Percentiles rank a stretch among this genome's conserved stretches.
Conservation (phyloP, 2,888 invertebrate genomes). For the Pristionchus arcanus region DNA sequence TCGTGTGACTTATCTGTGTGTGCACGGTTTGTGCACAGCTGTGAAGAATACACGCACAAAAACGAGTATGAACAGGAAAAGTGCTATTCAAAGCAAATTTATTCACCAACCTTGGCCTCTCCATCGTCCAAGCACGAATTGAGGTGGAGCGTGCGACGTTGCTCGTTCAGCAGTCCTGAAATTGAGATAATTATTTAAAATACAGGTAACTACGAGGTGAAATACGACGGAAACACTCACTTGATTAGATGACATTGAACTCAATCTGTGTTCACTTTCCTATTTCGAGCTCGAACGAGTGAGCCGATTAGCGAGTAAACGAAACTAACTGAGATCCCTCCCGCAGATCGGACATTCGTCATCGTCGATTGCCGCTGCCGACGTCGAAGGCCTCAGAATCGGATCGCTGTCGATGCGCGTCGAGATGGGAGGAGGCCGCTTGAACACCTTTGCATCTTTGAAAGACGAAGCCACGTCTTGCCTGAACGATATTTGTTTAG, state of each 20-base stretch:
- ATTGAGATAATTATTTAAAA: not conserved
- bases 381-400: constrained; percentile 40
- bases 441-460: not conserved
- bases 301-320: not conserved
- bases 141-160: constrained; percentile 38
- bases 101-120: constrained; percentile 9
- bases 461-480: not conserved
- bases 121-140: constrained; percentile 52
- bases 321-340: constrained; percentile 32
- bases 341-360: constrained; percentile 46
- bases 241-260: not conserved
- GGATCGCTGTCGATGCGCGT: constrained; percentile 45
- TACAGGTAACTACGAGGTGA: not conserved
- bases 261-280: not conserved
- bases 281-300: not conserved
- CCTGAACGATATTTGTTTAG: not conserved
- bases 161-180: constrained; percentile 25
- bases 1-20: too few species aligned
- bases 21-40: too few species aligned
- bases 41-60: too few species aligned
- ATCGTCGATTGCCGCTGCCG: not conserved
- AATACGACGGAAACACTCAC: not conserved
- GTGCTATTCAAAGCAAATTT: not conserved
- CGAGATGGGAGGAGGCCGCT: constrained; percentile 33
- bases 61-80: too few species aligned